phyloP scores from a whole-genome alignment of 2,113 vertebrate genomes.

The Gymnorhina tibicen region DNA sequence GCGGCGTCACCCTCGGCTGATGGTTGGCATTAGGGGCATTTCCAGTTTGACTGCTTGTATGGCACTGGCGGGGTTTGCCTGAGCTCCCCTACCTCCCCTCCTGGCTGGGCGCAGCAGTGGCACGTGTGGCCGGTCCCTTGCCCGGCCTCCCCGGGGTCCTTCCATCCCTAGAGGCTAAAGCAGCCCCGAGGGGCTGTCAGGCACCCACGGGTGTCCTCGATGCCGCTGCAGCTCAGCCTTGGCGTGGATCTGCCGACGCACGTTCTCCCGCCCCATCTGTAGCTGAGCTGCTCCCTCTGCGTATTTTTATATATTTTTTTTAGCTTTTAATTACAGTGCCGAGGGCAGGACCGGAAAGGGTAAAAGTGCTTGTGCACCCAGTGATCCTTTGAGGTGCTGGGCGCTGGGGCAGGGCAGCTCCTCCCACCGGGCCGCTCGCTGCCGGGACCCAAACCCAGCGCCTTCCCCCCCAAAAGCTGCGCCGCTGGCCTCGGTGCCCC shows the following conservation, averaged over 20 bases:
- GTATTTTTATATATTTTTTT: not conserved
- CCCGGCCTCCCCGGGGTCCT: rapidly evolving
- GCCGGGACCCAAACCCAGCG: not conserved
- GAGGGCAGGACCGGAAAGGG: not conserved
- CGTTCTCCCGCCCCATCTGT: rapidly evolving
- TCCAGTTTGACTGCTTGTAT: rapidly evolving
- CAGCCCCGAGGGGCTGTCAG: not conserved
- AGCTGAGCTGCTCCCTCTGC: not conserved
- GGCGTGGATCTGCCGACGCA: not conserved
- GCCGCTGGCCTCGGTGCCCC: rapidly evolving
- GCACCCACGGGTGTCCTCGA: not conserved
- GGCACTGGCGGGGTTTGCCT: not conserved
- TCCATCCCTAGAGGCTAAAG: not conserved
- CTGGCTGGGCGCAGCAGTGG: not conserved
- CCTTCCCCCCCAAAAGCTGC: not conserved
- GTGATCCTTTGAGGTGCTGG: conserved; percentile 17
- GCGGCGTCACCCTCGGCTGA: not conserved
- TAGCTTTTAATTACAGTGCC: conserved; percentile 17
- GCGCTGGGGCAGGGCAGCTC: not conserved
- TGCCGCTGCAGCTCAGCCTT: not conserved
- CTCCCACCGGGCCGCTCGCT: rapidly evolving
- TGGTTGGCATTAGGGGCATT: not conserved
- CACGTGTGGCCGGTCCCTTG: rapidly evolving
- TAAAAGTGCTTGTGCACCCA: not conserved
- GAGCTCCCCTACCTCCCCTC: not conserved